Base-by-base conservation (phyloP, 2,888 invertebrate genomes). In the Nymphalis urticae region DNA sequence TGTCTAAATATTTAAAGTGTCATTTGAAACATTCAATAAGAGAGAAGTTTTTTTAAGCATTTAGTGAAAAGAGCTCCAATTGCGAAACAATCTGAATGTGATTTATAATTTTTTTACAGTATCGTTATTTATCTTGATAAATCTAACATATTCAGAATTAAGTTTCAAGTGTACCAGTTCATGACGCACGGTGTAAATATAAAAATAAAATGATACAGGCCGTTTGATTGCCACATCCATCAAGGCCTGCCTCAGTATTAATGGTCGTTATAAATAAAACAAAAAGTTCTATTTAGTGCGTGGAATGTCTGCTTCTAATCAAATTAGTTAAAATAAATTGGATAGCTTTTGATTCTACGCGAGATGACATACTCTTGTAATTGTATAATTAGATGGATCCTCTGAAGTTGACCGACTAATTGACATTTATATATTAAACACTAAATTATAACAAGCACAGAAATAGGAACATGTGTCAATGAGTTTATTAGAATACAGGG, bases 161-260 rank as follows among this genome's bases (percentile, higher is more conserved):
- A 66, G 19, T 50, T 66, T 63, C 47, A 54, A 68, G 54, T 62
- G 48, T 62, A 51, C 66, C 32, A 59, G 53, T 62, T 67, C 51
- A 56, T 62, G 24, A 64, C 51, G 65, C 50, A 24, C 19, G 42
- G 48, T 66, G 60, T 66, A 66, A 50, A 69, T 69, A 62, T 71
- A 71, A 65, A 73, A 69, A 73, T 69, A 65, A 71, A 72, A 71
- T 54, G 50, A 66, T 73, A 68, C 66, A 62, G 58, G 62, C 47
- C 54, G 54, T 73, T 72, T 69, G 72, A 72, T 73, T 54, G 72
- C 61, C 72, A 48, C 71, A 72, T 70, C 68, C 69, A 69, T 71
- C 69, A 68, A 27, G 27, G 51, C 62, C 56, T 65, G 42, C 62
- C 64, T 19, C 54, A 17, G 56, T 47, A 69, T 64, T 72, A 68